These are phyloP conservation scores for Drosophila monieri DNA, from an alignment of 2,888 invertebrate genomes.

Conservation along the genomic window DNA sequence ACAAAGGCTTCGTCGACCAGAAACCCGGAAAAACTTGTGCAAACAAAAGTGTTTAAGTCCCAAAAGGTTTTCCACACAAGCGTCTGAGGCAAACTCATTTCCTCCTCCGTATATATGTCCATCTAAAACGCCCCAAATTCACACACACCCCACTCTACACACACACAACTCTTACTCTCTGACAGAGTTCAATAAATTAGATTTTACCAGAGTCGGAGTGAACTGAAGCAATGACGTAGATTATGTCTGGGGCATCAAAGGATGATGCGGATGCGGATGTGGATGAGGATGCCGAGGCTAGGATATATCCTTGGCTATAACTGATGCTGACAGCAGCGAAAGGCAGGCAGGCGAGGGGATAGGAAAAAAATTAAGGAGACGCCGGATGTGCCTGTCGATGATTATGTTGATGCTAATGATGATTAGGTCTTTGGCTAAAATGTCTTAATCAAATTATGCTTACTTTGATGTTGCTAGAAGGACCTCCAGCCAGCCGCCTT, in stretches of 20 bases:
- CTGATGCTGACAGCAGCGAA: conserved; percentile 44
- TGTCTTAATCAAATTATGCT: conserved; percentile 81
- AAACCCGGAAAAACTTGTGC: conserved; percentile 63
- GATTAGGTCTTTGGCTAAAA: conserved; percentile 79
- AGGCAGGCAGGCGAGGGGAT: neutral
- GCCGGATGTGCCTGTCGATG: conserved; percentile 62
- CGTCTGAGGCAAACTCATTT: conserved; percentile 20
- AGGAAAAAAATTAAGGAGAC: conserved; percentile 26
- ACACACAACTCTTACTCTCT: conserved; percentile 49
- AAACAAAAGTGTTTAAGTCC: conserved; percentile 67
- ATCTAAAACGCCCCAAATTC: conserved; percentile 13
- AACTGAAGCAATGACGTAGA: conserved; percentile 63
- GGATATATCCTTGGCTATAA: conserved; percentile 8
- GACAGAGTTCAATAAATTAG: conserved; percentile 70
- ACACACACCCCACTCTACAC: neutral
- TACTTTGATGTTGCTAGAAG: conserved; percentile 75
- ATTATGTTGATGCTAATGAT: conserved; percentile 78
- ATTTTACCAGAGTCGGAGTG: conserved; percentile 53
- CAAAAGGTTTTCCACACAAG: conserved; percentile 56
- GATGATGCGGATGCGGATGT: conserved; percentile 39
- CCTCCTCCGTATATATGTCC: conserved; percentile 9
- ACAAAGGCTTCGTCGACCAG: conserved; percentile 42
- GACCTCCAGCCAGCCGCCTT: conserved; percentile 19
- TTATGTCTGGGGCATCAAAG: conserved; percentile 65
- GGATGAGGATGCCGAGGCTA: conserved; percentile 5